phyloP scores from a whole-genome alignment of 2,888 invertebrate species.

The Morpho deidamia region DNA sequence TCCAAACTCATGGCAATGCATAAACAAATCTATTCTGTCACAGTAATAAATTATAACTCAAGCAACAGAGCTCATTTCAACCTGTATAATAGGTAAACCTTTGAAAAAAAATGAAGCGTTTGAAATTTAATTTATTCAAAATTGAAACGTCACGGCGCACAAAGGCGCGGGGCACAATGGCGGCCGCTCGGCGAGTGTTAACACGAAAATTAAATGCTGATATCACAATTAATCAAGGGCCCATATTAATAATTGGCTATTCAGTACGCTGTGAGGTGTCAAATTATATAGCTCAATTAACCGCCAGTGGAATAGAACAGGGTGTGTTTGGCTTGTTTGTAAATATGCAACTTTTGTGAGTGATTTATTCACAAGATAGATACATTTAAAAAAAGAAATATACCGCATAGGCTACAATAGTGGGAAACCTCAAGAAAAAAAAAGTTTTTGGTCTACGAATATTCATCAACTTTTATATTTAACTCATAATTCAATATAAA shows the following conservation, averaged over 20 bases:
- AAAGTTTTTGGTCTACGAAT: no score
- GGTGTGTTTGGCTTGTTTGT: constrained; percentile 59
- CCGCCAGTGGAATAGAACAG: constrained; percentile 68
- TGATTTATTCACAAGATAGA: background rate
- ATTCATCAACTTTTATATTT: no score
- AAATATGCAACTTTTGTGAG: constrained; percentile 28
- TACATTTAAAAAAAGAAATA: no score
- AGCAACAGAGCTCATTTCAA: constrained; percentile 58
- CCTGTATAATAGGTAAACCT: constrained; percentile 51
- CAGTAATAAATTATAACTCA: constrained; percentile 70
- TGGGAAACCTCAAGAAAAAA: no score
- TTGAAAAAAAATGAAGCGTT: constrained; percentile 73
- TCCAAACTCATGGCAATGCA: constrained; percentile 38
- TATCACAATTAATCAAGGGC: constrained; percentile 78
- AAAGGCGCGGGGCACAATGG: constrained; percentile 70
- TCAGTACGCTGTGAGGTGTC: constrained; percentile 74
- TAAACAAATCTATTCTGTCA: constrained; percentile 58
- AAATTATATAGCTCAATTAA: constrained; percentile 78
- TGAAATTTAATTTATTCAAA: constrained; percentile 79
- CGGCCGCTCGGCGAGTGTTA: constrained; percentile 63
- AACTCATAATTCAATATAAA: no score
- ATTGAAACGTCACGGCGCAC: constrained; percentile 76
- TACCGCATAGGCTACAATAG: no score
- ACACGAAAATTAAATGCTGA: constrained; percentile 79
- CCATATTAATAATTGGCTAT: constrained; percentile 78